Base-by-base conservation (phyloP, 2,888 invertebrate species). In the Eupithecia centaureata region DNA sequence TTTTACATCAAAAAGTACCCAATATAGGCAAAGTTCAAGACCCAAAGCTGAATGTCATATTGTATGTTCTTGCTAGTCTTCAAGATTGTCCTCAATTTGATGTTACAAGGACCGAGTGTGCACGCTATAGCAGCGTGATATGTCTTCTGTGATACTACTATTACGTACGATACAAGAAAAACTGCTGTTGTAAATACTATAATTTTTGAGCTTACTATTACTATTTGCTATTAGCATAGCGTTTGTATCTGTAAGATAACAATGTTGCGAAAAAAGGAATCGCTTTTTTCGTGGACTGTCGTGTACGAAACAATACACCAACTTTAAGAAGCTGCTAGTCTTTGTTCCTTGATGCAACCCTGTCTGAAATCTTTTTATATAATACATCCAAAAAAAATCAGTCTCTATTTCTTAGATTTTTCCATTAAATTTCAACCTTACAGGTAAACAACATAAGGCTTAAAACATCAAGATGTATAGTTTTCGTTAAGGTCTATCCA, bases 61-160 rank as follows among this genome's bases (percentile, higher is more conserved):
- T 57, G n/a, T 60, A 67, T 67, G 68, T 69, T 73, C 68, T 71
- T 63, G 63, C 65, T 71, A 68, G 68, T 63, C 67, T 70, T 61
- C 70, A 68, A 64, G 71, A 73, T 51, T 66, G 75, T 75, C 75
- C 75, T 74, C 72, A 74, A 70, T 75, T 63, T 32, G 27, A 61
- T 32, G 38, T 63, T 71, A 69, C 76, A 73, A 74, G 73, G 74
- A 74, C 68, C 54, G 51, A 61, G 51, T 61, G 38, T 57, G 51
- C 76, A 77, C 74, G 76, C 32, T 56, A 52, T 60, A 8, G 32
- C 15, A 52, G 66, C 74, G 68, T 77, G 75, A 64, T 54, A 15
- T 15, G n/a, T n/a, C 28, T 54, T 47, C 51, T 25, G 42, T 18
- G 28, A 25, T 42, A 30, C 7, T 27, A 33, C 10, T 1, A 5